These are phyloP conservation scores for Lagopus leucura DNA, from an alignment of 2,113 vertebrate species.

Conservation along the genomic window DNA sequence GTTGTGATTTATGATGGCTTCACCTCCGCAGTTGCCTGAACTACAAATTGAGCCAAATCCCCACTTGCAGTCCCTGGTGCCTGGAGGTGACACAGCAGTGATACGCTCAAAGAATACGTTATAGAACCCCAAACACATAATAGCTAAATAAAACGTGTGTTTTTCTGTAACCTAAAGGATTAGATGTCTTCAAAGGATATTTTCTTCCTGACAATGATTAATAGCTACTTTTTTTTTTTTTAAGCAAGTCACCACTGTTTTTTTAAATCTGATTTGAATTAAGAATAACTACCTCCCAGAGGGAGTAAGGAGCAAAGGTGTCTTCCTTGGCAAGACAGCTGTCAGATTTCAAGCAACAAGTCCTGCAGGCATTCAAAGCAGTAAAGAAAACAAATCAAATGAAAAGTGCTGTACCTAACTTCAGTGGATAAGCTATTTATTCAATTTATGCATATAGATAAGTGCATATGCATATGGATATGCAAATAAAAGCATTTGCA, in stretches of 20 bases:
- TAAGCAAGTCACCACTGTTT: not conserved
- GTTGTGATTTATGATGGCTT: not conserved
- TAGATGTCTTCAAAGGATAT: not conserved
- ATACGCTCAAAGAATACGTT: not conserved
- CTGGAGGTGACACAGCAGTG: not conserved
- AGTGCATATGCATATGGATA: not conserved
- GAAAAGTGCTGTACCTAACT: not conserved
- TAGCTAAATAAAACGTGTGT: not conserved
- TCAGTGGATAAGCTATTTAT: not conserved
- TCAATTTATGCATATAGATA: not conserved
- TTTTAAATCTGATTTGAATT: conserved; percentile 15
- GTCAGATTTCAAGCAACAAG: not conserved
- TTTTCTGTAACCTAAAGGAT: not conserved
- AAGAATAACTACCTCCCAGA: not conserved
- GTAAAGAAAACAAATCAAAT: not conserved
- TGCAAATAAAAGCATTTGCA: not conserved
- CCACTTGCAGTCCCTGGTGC: rapidly evolving
- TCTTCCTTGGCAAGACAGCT: not conserved
- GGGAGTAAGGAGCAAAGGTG: not conserved
- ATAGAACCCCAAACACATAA: not conserved
- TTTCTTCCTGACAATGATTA: not conserved
- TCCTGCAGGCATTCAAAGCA: not conserved
- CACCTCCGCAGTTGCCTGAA: not conserved
- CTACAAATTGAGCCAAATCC: not conserved
- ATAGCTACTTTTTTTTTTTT: not conserved